phyloP scores from a whole-genome alignment of 2,888 invertebrate species.

The Leptinotarsa rubiginosa region DNA sequence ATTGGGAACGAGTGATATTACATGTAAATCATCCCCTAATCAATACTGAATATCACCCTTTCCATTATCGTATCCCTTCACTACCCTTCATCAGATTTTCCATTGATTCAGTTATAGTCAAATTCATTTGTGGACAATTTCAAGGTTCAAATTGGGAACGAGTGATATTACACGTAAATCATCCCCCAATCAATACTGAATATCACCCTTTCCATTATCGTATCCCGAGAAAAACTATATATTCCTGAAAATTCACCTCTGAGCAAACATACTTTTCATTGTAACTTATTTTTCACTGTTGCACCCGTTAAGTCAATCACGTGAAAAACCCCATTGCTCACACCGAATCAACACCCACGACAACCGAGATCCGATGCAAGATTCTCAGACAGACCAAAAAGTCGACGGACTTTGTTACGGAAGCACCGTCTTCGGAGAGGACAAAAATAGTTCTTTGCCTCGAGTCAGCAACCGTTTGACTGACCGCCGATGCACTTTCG shows the following conservation, averaged over 20 bases:
- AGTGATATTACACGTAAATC: too few species aligned
- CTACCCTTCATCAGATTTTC: too few species aligned
- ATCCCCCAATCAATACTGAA: background rate
- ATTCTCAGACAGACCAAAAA: constrained; percentile 24
- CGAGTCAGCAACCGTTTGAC: constrained; percentile 26
- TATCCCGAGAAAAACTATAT: background rate
- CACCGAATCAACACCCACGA: background rate
- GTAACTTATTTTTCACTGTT: background rate
- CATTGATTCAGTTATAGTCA: too few species aligned
- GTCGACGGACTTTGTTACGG: constrained; percentile 11
- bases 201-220: background rate
- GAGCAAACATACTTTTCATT: background rate
- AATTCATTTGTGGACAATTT: too few species aligned
- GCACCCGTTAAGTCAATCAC: background rate
- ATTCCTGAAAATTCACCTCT: constrained; percentile 12
- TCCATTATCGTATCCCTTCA: too few species aligned
- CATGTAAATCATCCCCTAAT: too few species aligned
- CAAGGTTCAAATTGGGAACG: too few species aligned
- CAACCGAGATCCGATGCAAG: background rate
- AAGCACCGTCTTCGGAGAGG: constrained; percentile 2
- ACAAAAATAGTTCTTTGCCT: constrained; percentile 28
- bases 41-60: background rate
- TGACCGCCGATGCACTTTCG: constrained; percentile 38
- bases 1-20: too few species aligned
- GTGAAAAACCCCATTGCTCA: background rate